phyloP scores from a whole-genome alignment of 2,113 vertebrate genomes.

The Salminus brasiliensis region DNA sequence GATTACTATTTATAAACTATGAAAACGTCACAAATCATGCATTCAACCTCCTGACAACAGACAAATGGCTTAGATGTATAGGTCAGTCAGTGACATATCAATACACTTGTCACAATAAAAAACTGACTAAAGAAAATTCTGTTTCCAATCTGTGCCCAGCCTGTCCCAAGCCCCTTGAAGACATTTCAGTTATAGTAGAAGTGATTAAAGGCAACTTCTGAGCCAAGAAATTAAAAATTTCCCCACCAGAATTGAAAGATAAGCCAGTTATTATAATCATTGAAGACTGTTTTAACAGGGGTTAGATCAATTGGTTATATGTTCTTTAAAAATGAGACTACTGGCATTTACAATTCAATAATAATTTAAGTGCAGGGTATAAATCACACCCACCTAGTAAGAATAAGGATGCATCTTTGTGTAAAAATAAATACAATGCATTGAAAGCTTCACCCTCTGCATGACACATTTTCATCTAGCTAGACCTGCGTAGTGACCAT shows the following conservation, averaged over 20 bases:
- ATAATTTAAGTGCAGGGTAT: background rate
- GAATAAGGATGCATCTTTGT: background rate
- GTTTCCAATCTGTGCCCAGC: background rate
- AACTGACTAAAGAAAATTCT: background rate
- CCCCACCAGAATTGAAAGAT: background rate
- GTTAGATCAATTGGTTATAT: no score
- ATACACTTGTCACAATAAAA: background rate
- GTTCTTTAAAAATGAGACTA: background rate
- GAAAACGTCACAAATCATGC: background rate
- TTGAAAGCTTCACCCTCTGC: background rate
- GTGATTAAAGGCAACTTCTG: background rate
- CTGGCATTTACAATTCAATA: background rate
- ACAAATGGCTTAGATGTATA: background rate
- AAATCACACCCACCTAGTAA: background rate
- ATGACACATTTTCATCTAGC: background rate
- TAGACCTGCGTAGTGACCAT: background rate
- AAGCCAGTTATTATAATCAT: background rate
- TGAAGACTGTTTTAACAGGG: background rate
- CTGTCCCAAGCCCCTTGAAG: background rate
- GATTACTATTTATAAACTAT: background rate
- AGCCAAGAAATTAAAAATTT: no score
- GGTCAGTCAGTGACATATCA: background rate
- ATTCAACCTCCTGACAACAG: background rate
- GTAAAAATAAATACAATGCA: background rate
- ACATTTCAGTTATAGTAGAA: background rate